Conservation (phyloP, 2,888 invertebrate genomes). For the Pseudococcus viburni region DNA sequence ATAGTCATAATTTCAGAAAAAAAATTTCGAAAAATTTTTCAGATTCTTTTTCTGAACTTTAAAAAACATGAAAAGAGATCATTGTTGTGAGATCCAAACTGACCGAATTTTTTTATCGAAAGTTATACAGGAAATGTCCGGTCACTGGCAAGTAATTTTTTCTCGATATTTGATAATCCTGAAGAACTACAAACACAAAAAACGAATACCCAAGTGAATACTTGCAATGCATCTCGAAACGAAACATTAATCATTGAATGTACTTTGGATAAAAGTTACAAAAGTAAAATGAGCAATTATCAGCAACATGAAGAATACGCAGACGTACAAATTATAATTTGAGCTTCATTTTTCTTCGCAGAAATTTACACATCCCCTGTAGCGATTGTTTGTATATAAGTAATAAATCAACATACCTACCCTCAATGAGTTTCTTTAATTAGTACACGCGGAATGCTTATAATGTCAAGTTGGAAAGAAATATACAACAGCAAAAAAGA, state of each 20-base stretch:
- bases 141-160: too few species aligned
- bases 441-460: not conserved
- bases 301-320: not conserved
- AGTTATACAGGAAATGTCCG: too few species aligned
- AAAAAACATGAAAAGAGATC: too few species aligned
- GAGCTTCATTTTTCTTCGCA: constrained; percentile 7
- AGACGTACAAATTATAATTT: not conserved
- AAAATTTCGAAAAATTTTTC: too few species aligned
- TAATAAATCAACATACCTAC: constrained; percentile 28
- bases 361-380: not conserved
- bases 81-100: too few species aligned
- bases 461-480: not conserved
- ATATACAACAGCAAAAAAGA: not conserved
- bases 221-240: not conserved
- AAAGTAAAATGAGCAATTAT: not conserved
- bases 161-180: too few species aligned
- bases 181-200: not conserved
- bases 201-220: not conserved
- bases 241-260: not conserved
- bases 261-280: not conserved
- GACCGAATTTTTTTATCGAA: too few species aligned
- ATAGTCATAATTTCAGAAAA: too few species aligned
- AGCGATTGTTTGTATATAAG: constrained; percentile 33
- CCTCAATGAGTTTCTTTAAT: constrained; percentile 23
- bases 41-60: too few species aligned